Evolutionary conservation across 2,113 vertebrate species (phyloP), one percentile per base, ranked within the genome.

Genomic region (Orthonyx spaldingii): DNA sequence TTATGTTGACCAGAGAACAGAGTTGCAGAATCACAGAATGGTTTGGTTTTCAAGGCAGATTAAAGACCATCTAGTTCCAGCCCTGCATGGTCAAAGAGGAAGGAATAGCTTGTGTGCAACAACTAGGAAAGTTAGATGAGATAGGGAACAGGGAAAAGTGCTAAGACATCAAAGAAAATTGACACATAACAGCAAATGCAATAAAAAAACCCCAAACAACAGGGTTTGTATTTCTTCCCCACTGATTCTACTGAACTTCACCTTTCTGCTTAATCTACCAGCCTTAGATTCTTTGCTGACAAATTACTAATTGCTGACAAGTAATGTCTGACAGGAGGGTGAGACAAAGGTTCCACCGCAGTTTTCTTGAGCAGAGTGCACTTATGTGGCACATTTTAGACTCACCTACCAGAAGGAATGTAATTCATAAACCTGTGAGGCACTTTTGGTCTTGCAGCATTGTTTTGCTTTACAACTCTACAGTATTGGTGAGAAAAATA

Each of bases 121-220:
- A 11, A 8, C 46, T 33, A 17, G 39, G 18, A 84, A 30, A 66
- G 2, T 68, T 57, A 57, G 26, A 8, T 42, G 28, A 82, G 63
- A 7, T 27, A 3, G 4, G 7, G 6, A 79, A 59, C 0, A 6
- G 8, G 3, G 5, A 18, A 66, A 59, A 7, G 5, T 1, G n/a
- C 1, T 11, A 47, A 57, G 44, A 76, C 27, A 17, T 4, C 56
- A 87, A 41, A 70, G 30, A 72, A 60, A 61, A 42, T 20, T 13
- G 57, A 4, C 13, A 39, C 39, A 17, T 3, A 68, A 46, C 6
- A 59, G 13, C 11, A 90, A 70, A 75, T 55, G 50, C 3, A 7
- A 13, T 14, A 7, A 52, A 32, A 15, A 42, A n/a, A n/a, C n/a
- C n/a, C n/a, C n/a, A n/a, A n/a, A n/a, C n/a, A n/a, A n/a, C n/a